Conservation (phyloP, 2,888 invertebrate species). For the Orgyia antiqua region DNA sequence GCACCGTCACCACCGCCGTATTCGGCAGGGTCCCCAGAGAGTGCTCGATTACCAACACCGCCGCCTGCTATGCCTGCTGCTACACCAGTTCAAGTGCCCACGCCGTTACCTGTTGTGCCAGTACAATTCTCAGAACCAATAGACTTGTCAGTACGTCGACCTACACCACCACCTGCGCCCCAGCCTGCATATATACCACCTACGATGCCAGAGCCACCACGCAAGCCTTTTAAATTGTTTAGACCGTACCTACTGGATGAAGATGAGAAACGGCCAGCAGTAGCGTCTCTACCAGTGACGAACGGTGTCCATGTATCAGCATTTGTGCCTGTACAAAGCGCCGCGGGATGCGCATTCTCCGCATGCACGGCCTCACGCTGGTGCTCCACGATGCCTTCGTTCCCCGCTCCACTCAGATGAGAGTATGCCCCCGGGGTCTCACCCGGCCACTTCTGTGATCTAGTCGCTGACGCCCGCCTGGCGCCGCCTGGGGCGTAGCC, state of each 20-base stretch:
- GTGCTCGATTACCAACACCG: constrained; percentile 65
- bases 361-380: constrained; percentile 77
- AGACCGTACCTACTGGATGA: constrained; percentile 85
- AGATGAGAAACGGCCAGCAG: constrained; percentile 58
- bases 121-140: constrained; percentile 51
- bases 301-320: constrained; percentile 62
- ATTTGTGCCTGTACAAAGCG: constrained; percentile 69
- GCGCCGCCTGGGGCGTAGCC: constrained; percentile 75
- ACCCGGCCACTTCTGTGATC: constrained; percentile 69
- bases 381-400: constrained; percentile 82
- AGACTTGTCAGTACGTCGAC: constrained; percentile 55
- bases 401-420: constrained; percentile 70
- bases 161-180: constrained; percentile 54
- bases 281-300: constrained; percentile 56
- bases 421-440: constrained; percentile 54
- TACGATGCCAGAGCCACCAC: constrained; percentile 49
- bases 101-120: constrained; percentile 36
- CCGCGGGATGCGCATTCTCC: constrained; percentile 55
- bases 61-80: constrained; percentile 41
- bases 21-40: constrained; percentile 62
- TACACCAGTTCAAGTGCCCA: constrained; percentile 27
- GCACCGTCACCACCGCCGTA: constrained; percentile 71
- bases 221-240: constrained; percentile 85
- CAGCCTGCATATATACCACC: constrained; percentile 39
- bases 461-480: constrained; percentile 73